A percentile compares a stretch with the other conserved stretches of the same genome.
phyloP scores from a whole-genome alignment of 2,888 invertebrate species.

The Athripsodes cinereus region DNA sequence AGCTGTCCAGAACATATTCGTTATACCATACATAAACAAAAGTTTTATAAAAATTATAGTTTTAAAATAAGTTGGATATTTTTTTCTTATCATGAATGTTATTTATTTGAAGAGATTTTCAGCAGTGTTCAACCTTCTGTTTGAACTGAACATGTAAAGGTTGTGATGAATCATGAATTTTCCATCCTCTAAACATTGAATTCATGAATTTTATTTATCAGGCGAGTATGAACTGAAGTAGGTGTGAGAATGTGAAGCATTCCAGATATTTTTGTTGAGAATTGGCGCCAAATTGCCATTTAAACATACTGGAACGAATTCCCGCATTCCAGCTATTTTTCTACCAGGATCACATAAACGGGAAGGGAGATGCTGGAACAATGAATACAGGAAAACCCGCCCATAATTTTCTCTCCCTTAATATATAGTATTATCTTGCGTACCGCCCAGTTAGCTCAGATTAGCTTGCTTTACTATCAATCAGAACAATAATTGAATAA shows the following conservation, averaged over 20 bases:
- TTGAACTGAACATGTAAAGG: neutral
- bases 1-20: too few species aligned
- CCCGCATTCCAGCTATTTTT: conserved; percentile 50
- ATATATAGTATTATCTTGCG: neutral
- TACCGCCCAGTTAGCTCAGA: too few species aligned
- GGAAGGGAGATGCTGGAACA: neutral
- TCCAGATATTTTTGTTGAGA: conserved; percentile 30
- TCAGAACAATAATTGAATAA: too few species aligned
- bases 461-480: too few species aligned
- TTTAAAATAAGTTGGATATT: too few species aligned
- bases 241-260: conserved; percentile 39
- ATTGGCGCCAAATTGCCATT: conserved; percentile 19
- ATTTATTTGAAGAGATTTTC: too few species aligned
- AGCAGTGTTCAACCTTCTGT: too few species aligned
- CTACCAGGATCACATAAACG: conserved; percentile 38
- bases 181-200: conserved; percentile 25
- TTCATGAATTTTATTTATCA: conserved; percentile 44
- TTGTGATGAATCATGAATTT: conserved; percentile 13
- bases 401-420: neutral
- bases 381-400: neutral
- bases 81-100: too few species aligned
- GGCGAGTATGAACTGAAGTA: conserved; percentile 35
- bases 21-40: too few species aligned
- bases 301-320: conserved; percentile 35
- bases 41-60: too few species aligned